phyloP scores from a whole-genome alignment of 2,797 vertebrate species.

The Sebastes oblongus region DNA sequence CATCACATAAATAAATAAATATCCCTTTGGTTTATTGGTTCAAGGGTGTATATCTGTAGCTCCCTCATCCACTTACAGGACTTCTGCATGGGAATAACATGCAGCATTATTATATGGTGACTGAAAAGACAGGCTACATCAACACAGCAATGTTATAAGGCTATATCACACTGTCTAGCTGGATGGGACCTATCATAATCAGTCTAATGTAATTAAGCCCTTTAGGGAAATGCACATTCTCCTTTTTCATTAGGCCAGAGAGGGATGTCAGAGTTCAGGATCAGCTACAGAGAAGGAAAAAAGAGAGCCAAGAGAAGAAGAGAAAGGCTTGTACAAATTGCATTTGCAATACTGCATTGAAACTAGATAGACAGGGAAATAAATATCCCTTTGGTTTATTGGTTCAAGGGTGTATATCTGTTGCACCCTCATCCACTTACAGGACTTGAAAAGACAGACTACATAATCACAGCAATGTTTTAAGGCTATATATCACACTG shows the following conservation, averaged over 20 bases:
- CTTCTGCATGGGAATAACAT: too few relatives aligned
- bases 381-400: not conserved
- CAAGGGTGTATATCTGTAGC: too few relatives aligned
- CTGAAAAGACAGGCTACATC: too few relatives aligned
- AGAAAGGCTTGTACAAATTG: not conserved
- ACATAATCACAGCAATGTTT: not conserved
- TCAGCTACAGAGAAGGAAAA: not conserved
- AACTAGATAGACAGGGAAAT: not conserved
- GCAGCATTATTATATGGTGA: too few relatives aligned
- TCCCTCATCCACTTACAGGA: too few relatives aligned
- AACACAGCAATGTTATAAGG: too few relatives aligned
- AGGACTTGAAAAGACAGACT: not conserved
- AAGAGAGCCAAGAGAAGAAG: too few relatives aligned
- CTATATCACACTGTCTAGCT: not conserved
- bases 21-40: too few relatives aligned
- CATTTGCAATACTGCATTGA: not conserved
- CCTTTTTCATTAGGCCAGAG: not conserved
- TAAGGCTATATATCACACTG: too few relatives aligned
- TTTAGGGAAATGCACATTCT: not conserved
- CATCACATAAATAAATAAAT: too few relatives aligned
- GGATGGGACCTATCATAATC: not conserved
- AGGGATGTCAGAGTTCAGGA: conserved; percentile 38
- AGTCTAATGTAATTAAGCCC: not conserved
- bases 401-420: not conserved
- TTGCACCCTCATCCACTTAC: not conserved